These are phyloP conservation scores for Cnemophilus loriae DNA, from an alignment of 2,113 vertebrate species.

Conservation along the genomic window DNA sequence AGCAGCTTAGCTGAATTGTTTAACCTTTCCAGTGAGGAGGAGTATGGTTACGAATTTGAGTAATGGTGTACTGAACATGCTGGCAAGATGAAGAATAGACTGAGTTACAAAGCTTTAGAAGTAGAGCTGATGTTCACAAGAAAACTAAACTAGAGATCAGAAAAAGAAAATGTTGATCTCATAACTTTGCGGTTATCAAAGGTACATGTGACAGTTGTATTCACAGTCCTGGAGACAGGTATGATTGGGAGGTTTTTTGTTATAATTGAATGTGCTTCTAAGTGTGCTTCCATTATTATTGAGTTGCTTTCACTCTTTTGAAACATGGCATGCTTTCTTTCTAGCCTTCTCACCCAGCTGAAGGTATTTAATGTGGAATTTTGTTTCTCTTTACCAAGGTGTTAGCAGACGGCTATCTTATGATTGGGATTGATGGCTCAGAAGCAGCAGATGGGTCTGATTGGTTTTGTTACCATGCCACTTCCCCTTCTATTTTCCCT, in stretches of 20 bases:
- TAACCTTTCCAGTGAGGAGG: neutral
- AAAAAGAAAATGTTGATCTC: neutral
- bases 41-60: neutral
- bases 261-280: neutral
- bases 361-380: constrained; percentile 45
- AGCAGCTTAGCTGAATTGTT: neutral
- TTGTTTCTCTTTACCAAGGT: constrained; percentile 76
- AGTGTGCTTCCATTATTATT: neutral
- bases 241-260: neutral
- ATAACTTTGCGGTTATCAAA: neutral
- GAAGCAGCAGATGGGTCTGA: constrained; percentile 98
- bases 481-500: constrained; percentile 96
- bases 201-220: neutral
- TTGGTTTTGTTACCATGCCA: constrained; percentile 98
- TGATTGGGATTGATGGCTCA: constrained; percentile 98
- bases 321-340: constrained; percentile 30
- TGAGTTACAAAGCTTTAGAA: neutral
- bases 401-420: constrained; percentile 96
- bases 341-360: neutral
- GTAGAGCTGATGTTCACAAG: neutral
- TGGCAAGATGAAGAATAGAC: neutral
- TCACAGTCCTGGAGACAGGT: neutral
- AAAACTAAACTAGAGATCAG: neutral
- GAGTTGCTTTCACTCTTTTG: neutral
- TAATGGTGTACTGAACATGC: neutral